Base-by-base conservation (phyloP, 2,797 vertebrate species). In the Acipenser oxyrinchus region DNA sequence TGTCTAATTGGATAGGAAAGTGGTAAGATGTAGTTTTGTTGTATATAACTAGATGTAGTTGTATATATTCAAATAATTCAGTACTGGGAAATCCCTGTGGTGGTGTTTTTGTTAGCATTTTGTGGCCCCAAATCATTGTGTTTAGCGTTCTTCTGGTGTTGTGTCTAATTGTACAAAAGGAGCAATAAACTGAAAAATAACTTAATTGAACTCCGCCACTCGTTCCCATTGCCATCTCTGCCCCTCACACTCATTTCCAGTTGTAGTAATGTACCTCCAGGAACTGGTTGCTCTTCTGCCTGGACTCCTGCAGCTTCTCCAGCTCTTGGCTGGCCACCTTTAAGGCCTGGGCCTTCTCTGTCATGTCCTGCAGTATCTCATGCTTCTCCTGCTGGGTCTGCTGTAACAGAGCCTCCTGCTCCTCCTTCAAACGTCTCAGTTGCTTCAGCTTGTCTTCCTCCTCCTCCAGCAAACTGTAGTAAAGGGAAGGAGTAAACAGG, bases 401-500 rank as follows among this genome's bases (percentile, higher is more conserved):
- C 63, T 61, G 63, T 65, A 18, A 65, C 51, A 78, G 10, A 13
- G 72, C 63, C 66, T 71, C 74, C 73, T 86, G 80, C 69, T 86
- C 81, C 70, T 82, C 80, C 75, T 88, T 84, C 23, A 83, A 81
- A 15, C 80, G 65, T 69, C 82, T 74, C 68, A 84, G 85, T 66
- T 88, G 86, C 69, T 63, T 72, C 67, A 79, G 77, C 77, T 91
- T 91, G 62, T 80, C 82, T 63, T 89, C 86, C 23, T 91, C 88
- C 49, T 84, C 84, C 63, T 83, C 70, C 53, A 89, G 74, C 67
- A 87, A 72, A 67, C 90, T 92, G 71, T 7, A 48, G 10, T 15
- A 52, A 13, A 9, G 15, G 49, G 7, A 58, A 37, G 37, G 37
- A 37, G 37, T 37, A 37, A 37, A 37, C 37, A 37, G 37, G 37